Conservation (phyloP, 2,888 invertebrate genomes). For the Entomobrya multifasciata region DNA sequence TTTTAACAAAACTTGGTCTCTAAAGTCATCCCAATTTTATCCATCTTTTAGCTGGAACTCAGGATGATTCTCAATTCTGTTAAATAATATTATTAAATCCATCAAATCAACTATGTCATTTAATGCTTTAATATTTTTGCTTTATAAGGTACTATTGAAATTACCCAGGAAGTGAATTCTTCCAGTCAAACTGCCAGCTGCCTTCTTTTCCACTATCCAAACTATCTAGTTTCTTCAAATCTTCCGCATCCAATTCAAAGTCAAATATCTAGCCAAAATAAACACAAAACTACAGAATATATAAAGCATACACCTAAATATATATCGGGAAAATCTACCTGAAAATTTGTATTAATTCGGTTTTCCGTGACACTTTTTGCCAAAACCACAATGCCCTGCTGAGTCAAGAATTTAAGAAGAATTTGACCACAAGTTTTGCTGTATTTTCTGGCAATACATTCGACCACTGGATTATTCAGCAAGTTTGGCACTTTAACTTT, state of each 20-base stretch:
- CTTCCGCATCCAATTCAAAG: slow-evolving; percentile 85
- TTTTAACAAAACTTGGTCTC: too few relatives aligned
- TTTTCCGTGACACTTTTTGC: slow-evolving; percentile 90
- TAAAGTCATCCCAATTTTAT: too few relatives aligned
- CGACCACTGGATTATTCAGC: slow-evolving; percentile 81
- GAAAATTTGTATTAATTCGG: slow-evolving; percentile 89
- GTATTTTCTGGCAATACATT: slow-evolving; percentile 82
- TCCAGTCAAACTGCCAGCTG: slow-evolving; percentile 69
- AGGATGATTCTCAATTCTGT: slow-evolving; percentile 51
- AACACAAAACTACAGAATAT: not conserved
- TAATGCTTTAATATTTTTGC: not conserved
- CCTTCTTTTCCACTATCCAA: slow-evolving; percentile 85
- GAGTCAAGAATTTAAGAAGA: slow-evolving; percentile 87
- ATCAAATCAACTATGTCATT: not conserved
- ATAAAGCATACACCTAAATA: too few relatives aligned
- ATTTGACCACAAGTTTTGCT: slow-evolving; percentile 89
- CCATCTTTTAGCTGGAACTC: slow-evolving; percentile 43
- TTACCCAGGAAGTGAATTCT: slow-evolving; percentile 59
- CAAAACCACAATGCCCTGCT: slow-evolving; percentile 88
- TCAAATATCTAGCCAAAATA: slow-evolving; percentile 83
- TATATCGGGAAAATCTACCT: slow-evolving; percentile 81
- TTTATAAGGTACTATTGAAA: too few relatives aligned
- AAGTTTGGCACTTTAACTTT: slow-evolving; percentile 64
- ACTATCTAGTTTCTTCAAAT: slow-evolving; percentile 84
- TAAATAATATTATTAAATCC: not conserved